Conservation (phyloP, 2,113 vertebrate species). For the Conger conger region DNA sequence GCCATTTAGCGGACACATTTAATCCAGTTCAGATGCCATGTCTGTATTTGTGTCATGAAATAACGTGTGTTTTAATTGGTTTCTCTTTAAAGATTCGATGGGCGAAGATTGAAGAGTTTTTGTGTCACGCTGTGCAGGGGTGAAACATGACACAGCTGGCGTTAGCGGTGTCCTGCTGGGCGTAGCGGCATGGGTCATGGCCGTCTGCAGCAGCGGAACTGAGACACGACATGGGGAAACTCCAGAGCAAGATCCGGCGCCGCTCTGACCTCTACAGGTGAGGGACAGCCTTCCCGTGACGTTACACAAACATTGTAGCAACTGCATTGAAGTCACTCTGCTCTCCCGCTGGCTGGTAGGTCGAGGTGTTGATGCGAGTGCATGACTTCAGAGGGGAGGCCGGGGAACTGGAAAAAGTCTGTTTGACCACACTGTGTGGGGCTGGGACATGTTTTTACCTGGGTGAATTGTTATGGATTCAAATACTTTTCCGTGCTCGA, state of each 20-base stretch:
- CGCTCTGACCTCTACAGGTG: slow-evolving; percentile 82
- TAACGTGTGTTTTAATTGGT: not conserved
- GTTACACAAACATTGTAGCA: not conserved
- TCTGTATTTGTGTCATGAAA: not conserved
- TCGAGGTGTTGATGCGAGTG: too few relatives aligned
- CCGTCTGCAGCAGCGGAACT: not conserved
- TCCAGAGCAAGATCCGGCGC: slow-evolving; percentile 86
- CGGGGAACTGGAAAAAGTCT: too few relatives aligned
- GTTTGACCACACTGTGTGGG: too few relatives aligned
- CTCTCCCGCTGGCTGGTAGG: not conserved
- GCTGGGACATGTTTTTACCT: too few relatives aligned
- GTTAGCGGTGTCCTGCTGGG: not conserved
- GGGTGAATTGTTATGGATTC: too few relatives aligned
- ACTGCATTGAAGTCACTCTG: not conserved
- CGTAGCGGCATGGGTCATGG: not conserved
- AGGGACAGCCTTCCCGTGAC: not conserved
- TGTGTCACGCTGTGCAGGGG: not conserved
- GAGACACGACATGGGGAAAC: slow-evolving; percentile 78
- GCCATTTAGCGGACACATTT: too few relatives aligned
- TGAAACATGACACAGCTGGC: not conserved
- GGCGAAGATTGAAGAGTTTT: not conserved
- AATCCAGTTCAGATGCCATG: not conserved
- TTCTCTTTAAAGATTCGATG: not conserved
- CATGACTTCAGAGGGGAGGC: too few relatives aligned
- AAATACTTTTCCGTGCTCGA: too few relatives aligned